Conservation (phyloP, 2,888 invertebrate species). For the Synergus itoensis region DNA sequence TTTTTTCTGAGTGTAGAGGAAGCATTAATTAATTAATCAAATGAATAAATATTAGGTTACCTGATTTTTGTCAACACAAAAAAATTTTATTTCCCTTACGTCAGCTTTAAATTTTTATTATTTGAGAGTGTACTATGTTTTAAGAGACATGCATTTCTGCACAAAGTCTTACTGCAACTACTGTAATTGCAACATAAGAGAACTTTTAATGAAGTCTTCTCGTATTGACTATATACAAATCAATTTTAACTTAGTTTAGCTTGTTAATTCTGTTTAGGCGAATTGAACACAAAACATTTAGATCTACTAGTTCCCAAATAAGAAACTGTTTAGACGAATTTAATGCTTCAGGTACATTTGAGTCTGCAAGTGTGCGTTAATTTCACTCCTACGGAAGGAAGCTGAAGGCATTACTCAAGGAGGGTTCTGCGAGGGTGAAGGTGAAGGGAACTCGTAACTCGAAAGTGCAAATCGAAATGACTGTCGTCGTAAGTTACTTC, state of each 20-base stretch:
- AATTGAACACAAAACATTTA: not conserved
- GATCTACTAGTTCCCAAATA: not conserved
- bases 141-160: not conserved
- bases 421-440: conserved; percentile 6
- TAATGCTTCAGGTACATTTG: not conserved
- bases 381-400: conserved; percentile 10
- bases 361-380: conserved; percentile 20
- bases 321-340: not conserved
- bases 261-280: not conserved
- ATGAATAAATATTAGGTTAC: too few relatives aligned
- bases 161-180: not conserved
- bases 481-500: conserved; percentile 12
- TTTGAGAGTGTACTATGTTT: too few relatives aligned
- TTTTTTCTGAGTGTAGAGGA: too few relatives aligned
- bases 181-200: not conserved
- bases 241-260: not conserved
- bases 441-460: conserved; percentile 18
- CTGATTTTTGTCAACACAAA: too few relatives aligned
- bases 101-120: too few relatives aligned
- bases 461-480: conserved; percentile 20
- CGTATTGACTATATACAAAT: not conserved
- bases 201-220: not conserved
- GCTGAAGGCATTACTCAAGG: not conserved
- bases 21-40: too few relatives aligned
- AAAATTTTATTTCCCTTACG: too few relatives aligned